A percentile compares a stretch with the other conserved stretches of the same genome.
These are phyloP conservation scores for Polydesmus complanatus DNA, from an alignment of 2,888 invertebrate species.

Conservation along the genomic window DNA sequence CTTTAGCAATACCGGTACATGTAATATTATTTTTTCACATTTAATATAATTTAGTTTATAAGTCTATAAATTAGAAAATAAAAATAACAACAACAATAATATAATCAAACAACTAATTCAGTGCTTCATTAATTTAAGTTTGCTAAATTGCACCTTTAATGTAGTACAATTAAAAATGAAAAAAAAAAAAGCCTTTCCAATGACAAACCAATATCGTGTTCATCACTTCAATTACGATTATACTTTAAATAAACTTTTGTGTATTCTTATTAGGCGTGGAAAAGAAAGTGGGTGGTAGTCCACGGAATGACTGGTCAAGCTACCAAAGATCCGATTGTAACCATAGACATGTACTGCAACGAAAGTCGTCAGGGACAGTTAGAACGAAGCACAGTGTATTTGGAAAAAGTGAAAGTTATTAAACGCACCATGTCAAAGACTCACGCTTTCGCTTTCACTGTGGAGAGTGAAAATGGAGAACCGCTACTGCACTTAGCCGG, in stretches of 20 bases:
- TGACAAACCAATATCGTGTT: too few relatives aligned
- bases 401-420: slow-evolving; percentile 13
- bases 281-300: slow-evolving; percentile 18
- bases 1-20: too few relatives aligned
- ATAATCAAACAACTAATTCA: too few relatives aligned
- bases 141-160: too few relatives aligned
- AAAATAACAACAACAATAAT: too few relatives aligned
- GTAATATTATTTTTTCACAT: too few relatives aligned
- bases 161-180: too few relatives aligned
- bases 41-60: too few relatives aligned
- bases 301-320: slow-evolving; percentile 16
- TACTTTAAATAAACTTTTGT: too few relatives aligned
- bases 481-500: slow-evolving; percentile 49
- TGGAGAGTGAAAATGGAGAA: slow-evolving; percentile 26
- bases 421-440: slow-evolving; percentile 33
- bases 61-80: too few relatives aligned
- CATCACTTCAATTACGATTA: not conserved
- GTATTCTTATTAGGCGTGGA: slow-evolving; percentile 16
- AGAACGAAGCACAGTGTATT: slow-evolving; percentile 18
- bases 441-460: slow-evolving; percentile 53
- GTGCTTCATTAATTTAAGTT: too few relatives aligned
- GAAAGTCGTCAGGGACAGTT: slow-evolving; percentile 16
- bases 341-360: slow-evolving; percentile 16
- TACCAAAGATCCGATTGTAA: slow-evolving; percentile 14
- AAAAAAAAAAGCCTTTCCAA: too few relatives aligned